phyloP scores from a whole-genome alignment of 2,888 invertebrate species.

The Pocota personata region DNA sequence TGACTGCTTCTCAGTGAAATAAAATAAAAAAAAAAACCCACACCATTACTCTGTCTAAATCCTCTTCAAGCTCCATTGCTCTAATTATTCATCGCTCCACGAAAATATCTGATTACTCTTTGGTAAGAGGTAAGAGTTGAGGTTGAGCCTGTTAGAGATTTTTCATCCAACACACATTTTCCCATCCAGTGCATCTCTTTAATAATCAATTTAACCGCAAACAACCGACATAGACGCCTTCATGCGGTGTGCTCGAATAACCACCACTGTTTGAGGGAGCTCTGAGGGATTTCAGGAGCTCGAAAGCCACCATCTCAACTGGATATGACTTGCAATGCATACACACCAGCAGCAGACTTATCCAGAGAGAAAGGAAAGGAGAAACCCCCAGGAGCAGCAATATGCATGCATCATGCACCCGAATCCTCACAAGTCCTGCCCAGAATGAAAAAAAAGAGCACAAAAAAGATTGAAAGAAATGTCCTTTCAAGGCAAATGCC shows the following conservation, averaged over 20 bases:
- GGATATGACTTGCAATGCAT: conserved; percentile 60
- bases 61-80: conserved; percentile 64
- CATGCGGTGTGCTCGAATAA: conserved; percentile 46
- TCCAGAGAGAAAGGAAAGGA: neutral
- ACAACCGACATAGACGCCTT: conserved; percentile 60
- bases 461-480: conserved; percentile 47
- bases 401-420: conserved; percentile 62
- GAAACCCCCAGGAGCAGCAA: neutral
- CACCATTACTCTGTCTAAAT: conserved; percentile 32
- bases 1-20: neutral
- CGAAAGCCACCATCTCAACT: conserved; percentile 33
- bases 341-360: no score
- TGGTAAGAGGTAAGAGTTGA: neutral
- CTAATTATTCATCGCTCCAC: conserved; percentile 63
- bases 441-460: conserved; percentile 13
- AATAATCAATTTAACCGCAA: conserved; percentile 73
- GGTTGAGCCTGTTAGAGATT: conserved; percentile 24
- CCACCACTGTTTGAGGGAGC: neutral
- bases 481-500: conserved; percentile 53
- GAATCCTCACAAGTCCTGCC: conserved; percentile 55
- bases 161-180: conserved; percentile 50
- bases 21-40: neutral
- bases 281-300: conserved; percentile 37
- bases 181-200: conserved; percentile 69
- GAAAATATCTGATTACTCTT: conserved; percentile 65